A percentile compares a stretch with the other conserved stretches of the same genome.
phyloP scores from a whole-genome alignment of 2,888 invertebrate species.

The Synergus japonicus region DNA sequence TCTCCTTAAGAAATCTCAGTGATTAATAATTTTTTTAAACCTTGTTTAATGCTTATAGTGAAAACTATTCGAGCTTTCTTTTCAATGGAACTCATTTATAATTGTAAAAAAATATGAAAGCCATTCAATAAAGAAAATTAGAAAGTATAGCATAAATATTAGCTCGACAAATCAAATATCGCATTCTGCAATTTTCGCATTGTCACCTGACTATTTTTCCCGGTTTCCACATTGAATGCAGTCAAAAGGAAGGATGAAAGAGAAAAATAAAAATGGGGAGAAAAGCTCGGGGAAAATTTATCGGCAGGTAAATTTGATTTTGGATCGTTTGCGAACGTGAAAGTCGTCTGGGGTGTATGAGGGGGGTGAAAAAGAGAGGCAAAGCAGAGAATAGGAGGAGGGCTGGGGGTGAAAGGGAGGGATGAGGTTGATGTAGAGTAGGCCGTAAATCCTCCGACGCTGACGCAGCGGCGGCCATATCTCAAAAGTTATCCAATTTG shows the following conservation, averaged over 20 bases:
- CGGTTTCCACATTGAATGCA: slow-evolving; percentile 41
- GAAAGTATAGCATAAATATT: slow-evolving; percentile 24
- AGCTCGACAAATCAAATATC: slow-evolving; percentile 36
- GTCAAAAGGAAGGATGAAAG: slow-evolving; percentile 43
- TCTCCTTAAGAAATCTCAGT: background rate
- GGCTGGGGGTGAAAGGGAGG: slow-evolving; percentile 44
- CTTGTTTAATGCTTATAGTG: too few relatives aligned
- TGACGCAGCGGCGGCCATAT: slow-evolving; percentile 73
- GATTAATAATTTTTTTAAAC: background rate
- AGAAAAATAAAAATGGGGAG: slow-evolving; percentile 42
- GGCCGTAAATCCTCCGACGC: slow-evolving; percentile 73
- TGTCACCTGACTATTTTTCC: slow-evolving; percentile 29
- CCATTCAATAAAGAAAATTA: slow-evolving; percentile 23
- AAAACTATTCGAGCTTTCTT: too few relatives aligned
- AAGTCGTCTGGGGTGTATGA: slow-evolving; percentile 50
- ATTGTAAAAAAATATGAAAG: background rate
- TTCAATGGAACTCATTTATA: too few relatives aligned
- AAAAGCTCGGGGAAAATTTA: slow-evolving; percentile 56
- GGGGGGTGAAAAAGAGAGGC: slow-evolving; percentile 50
- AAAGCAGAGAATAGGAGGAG: slow-evolving; percentile 38
- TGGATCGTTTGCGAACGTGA: slow-evolving; percentile 54
- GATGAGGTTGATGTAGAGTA: slow-evolving; percentile 69
- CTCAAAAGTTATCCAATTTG: slow-evolving; percentile 76
- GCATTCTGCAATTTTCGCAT: slow-evolving; percentile 3
- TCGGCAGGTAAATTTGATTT: slow-evolving; percentile 66